phyloP scores from a whole-genome alignment of 2,113 vertebrate genomes.

The Microcebus griseorufus region DNA sequence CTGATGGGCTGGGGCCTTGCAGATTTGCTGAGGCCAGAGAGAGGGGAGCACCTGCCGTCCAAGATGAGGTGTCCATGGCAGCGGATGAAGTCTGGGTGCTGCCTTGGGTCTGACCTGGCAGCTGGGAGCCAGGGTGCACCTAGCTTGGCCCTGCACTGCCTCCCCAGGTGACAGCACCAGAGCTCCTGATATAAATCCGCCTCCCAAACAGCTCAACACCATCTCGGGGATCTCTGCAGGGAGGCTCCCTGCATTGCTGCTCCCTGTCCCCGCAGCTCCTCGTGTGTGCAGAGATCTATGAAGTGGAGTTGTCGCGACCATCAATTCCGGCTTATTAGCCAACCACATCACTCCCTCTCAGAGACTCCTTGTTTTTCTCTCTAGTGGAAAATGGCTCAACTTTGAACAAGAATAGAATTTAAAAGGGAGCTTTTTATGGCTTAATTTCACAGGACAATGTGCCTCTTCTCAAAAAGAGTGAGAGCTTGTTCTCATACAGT shows the following conservation, averaged over 20 bases:
- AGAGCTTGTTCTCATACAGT: neutral
- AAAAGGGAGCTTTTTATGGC: constrained; percentile 52
- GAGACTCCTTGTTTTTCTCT: constrained; percentile 59
- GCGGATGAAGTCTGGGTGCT: neutral
- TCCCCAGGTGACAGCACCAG: neutral
- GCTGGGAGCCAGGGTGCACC: neutral
- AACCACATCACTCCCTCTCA: constrained; percentile 13
- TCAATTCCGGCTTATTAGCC: constrained; percentile 62
- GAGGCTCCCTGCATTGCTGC: neutral
- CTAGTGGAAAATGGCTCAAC: constrained; percentile 51
- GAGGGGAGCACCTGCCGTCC: neutral
- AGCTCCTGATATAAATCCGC: neutral
- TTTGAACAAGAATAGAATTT: constrained; percentile 70
- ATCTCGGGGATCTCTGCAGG: neutral
- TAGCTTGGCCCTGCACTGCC: neutral
- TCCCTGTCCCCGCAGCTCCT: neutral
- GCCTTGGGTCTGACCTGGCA: neutral
- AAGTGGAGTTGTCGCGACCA: constrained; percentile 45
- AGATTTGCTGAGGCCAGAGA: neutral
- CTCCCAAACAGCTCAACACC: neutral
- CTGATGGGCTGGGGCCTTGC: neutral
- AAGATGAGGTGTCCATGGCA: neutral
- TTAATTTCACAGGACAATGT: constrained; percentile 60
- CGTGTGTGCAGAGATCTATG: constrained; percentile 24
- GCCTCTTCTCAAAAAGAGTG: constrained; percentile 51